Conservation (phyloP, 2,888 invertebrate genomes). For the Ennomos erosarius region DNA sequence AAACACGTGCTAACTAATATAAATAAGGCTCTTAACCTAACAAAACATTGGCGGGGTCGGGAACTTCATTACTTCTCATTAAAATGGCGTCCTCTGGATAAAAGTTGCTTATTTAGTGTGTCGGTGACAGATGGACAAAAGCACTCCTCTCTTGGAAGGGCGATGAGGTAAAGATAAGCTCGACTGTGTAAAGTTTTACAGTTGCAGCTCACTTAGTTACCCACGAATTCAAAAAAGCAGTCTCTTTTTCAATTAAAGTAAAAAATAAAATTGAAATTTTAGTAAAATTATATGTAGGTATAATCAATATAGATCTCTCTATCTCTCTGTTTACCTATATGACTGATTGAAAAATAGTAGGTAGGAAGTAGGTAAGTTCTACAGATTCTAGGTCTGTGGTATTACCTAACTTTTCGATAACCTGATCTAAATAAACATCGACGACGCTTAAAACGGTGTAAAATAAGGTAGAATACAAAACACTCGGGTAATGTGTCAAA, state of each 20-base stretch:
- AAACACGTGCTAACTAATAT: constrained; percentile 78
- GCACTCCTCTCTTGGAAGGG: constrained; percentile 52
- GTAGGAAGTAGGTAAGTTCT: too few relatives aligned
- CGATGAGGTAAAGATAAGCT: constrained; percentile 56
- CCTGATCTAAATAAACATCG: too few relatives aligned
- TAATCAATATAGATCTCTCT: too few relatives aligned
- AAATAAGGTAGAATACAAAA: constrained; percentile 3
- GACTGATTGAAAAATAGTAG: too few relatives aligned
- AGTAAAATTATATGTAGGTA: too few relatives aligned
- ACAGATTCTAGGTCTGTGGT: too few relatives aligned
- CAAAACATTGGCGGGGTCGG: constrained; percentile 72
- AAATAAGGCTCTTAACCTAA: constrained; percentile 79
- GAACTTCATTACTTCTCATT: constrained; percentile 82
- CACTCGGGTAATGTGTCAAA: constrained; percentile 63
- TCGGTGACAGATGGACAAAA: constrained; percentile 76
- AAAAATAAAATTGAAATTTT: too few relatives aligned
- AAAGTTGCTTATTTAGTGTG: constrained; percentile 78
- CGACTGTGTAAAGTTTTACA: constrained; percentile 42
- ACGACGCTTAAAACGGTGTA: too few relatives aligned
- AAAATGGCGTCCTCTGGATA: constrained; percentile 74
- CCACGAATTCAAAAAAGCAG: constrained; percentile 11
- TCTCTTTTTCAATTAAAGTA: background rate
- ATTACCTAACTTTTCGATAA: too few relatives aligned
- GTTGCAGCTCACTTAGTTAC: constrained; percentile 35
- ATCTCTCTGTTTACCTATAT: too few relatives aligned